Base-by-base conservation (phyloP, 53 echinoderm and acorn worm genomes). In the Antedon mediterranea region DNA sequence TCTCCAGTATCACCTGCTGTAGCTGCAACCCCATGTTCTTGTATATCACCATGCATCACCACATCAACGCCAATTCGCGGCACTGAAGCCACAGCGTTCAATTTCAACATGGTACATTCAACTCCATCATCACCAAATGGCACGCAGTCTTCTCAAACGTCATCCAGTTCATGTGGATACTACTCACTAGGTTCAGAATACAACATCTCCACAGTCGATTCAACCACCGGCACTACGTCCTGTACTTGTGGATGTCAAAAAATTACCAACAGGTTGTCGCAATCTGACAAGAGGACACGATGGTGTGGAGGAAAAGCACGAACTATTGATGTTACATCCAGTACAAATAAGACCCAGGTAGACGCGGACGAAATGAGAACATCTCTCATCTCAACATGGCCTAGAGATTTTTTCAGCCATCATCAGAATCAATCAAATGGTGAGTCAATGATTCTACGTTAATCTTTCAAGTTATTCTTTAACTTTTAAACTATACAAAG, bases 111-210 rank as follows among this genome's bases (percentile, higher is more conserved):
- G 27, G 34, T 11, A 0, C 13, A 18, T 29, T 33, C 32, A 4
- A 75, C 32, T 28, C 76, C 71, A 34, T 28, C 75, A 70, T 41
- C 77, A 0, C 78, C 78, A 30, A 42, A 30, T 28, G 43, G 74
- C 28, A 74, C 77, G 0, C 79, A 77, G 0, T 73, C 77, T 11
- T 89, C 89, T 6, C 74, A 85, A 18, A 79, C 81, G 9, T 81
- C 85, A 31, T 85, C 85, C 31, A 29, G 83, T 28, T 89, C 89
- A 23, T 89, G 82, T 43, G 85, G 89, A 0, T 89, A 89, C 77
- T 74, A 83, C 74, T 88, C 88, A 0, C 84, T 28, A 4, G 84
- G 81, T 27, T 89, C 89, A 3, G 89, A 82, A 0, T 43, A 57
- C 34, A 77, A 77, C 80, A 57, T 82, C 0, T 15, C 57, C 1